Evolutionary conservation across 2,113 vertebrate species (phyloP).

Genomic region (Nanger granti): DNA sequence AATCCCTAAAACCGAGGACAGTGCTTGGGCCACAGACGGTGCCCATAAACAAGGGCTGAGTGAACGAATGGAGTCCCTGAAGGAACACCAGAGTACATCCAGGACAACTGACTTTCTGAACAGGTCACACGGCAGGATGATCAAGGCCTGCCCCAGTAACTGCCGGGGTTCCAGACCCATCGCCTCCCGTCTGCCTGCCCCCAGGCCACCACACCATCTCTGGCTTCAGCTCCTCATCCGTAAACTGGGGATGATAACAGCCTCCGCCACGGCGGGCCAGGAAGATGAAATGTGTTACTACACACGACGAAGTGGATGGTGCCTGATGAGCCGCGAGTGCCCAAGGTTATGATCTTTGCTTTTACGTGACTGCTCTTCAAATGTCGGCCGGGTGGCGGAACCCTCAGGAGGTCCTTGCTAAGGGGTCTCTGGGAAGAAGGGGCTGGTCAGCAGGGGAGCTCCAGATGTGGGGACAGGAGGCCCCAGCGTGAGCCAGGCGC

Average conservation of each 20-base stretch:
- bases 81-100: not conserved
- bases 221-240: not conserved
- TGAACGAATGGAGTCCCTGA: not conserved
- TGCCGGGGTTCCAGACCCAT: not conserved
- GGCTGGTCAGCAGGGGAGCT: rapidly evolving
- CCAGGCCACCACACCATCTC: rapidly evolving
- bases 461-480: not conserved
- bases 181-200: not conserved
- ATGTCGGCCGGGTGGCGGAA: rapidly evolving
- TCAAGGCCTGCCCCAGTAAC: too few species aligned
- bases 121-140: rapidly evolving
- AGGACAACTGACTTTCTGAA: not conserved
- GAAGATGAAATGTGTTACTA: rapidly evolving
- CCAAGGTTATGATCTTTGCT: too few species aligned
- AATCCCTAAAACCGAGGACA: not conserved
- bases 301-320: rapidly evolving
- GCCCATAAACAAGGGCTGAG: not conserved
- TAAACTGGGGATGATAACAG: rapidly evolving
- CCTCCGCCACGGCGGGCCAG: rapidly evolving
- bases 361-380: too few species aligned
- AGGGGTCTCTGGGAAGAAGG: not conserved
- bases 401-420: too few species aligned
- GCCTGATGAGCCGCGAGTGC: rapidly evolving
- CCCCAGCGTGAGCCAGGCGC: rapidly evolving
- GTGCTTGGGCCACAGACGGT: rapidly evolving